phyloP scores from a whole-genome alignment of 2,797 vertebrate species.

The Anguilla anguilla region DNA sequence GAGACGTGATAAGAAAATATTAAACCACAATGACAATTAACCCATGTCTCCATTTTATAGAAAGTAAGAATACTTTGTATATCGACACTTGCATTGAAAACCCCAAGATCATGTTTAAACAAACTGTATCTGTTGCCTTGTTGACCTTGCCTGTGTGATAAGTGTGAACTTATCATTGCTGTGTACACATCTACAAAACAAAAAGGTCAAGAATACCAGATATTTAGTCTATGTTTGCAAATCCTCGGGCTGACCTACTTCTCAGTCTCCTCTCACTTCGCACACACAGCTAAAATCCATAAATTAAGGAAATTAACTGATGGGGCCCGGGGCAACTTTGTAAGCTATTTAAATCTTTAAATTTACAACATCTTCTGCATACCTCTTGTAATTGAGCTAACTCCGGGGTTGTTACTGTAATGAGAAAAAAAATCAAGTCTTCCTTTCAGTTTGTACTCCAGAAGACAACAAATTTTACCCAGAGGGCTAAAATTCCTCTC shows the following conservation, averaged over 20 bases:
- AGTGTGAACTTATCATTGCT: conserved; percentile 10
- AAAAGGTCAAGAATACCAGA: conserved; percentile 62
- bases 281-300: conserved; percentile 93
- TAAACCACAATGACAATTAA: background rate
- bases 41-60: background rate
- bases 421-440: conserved; percentile 83
- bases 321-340: conserved; percentile 94
- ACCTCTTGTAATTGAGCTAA: conserved; percentile 99
- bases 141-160: background rate
- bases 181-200: conserved; percentile 34
- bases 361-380: conserved; percentile 99
- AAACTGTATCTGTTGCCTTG: background rate
- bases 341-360: conserved; percentile 99
- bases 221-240: conserved; percentile 71
- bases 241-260: conserved; percentile 88
- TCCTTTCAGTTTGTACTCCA: conserved; percentile 84
- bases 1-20: background rate
- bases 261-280: conserved; percentile 77
- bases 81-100: background rate
- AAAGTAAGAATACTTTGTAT: background rate
- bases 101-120: background rate
- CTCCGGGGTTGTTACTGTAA: conserved; percentile 99
- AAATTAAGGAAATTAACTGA: conserved; percentile 99
- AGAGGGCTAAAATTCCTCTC: conserved; percentile 70
- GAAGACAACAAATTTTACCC: conserved; percentile 82